Evolutionary conservation across 2,113 vertebrate species (phyloP).

Genomic region (Dermatemys mawii): DNA sequence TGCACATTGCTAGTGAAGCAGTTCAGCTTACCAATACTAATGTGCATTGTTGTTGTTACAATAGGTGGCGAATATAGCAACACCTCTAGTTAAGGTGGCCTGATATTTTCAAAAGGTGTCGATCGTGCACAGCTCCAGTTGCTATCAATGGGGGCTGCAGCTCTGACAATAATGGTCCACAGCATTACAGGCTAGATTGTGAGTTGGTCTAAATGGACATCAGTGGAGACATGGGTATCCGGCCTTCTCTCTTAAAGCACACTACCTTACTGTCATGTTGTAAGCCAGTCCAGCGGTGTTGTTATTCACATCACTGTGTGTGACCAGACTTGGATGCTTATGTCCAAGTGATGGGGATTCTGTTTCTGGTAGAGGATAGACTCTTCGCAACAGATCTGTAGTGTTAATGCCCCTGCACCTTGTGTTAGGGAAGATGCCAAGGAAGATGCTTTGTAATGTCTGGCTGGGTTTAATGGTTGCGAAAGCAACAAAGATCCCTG

Average conservation of each 20-base stretch:
- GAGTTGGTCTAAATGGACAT: fast-evolving
- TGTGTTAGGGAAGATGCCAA: background rate
- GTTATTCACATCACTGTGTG: background rate
- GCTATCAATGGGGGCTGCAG: fast-evolving
- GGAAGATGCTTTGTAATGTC: background rate
- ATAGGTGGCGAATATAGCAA: background rate
- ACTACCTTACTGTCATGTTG: background rate
- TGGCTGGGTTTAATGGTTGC: background rate
- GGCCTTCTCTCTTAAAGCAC: fast-evolving
- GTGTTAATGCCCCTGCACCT: background rate
- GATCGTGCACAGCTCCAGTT: background rate
- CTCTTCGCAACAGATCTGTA: fast-evolving
- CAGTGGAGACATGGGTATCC: background rate
- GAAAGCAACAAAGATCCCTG: too few relatives aligned
- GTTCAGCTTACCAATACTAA: background rate
- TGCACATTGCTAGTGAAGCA: background rate
- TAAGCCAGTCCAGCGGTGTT: background rate
- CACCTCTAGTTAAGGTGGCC: background rate
- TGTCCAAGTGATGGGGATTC: background rate
- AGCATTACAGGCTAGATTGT: background rate
- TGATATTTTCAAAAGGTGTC: background rate
- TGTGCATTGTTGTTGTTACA: background rate
- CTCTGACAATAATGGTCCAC: background rate
- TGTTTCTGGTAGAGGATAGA: background rate
- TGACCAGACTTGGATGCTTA: background rate